Evolutionary conservation across 2,888 invertebrate genomes (phyloP).

Genomic region (Aproaerema taeniolella): DNA sequence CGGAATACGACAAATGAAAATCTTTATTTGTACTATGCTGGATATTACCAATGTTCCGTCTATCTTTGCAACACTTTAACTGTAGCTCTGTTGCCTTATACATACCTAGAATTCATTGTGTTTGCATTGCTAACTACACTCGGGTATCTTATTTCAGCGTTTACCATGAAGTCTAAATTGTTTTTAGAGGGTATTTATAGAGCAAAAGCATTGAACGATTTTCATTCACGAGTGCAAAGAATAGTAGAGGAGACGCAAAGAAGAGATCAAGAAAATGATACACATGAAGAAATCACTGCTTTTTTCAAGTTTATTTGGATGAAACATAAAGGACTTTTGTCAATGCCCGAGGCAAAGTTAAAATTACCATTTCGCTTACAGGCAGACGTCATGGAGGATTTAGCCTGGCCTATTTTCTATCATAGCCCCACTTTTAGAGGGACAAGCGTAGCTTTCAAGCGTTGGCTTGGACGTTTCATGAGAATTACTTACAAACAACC

Average conservation of each 20-base stretch:
- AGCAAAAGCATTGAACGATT: constrained; percentile 32
- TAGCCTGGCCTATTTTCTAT: constrained; percentile 10
- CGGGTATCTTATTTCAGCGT: constrained; percentile 33
- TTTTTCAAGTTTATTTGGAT: constrained; percentile 1
- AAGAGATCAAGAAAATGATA: too few relatives aligned
- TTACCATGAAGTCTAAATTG: constrained; percentile 43
- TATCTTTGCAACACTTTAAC: too few relatives aligned
- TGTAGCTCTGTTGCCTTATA: too few relatives aligned
- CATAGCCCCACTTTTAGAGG: constrained; percentile 14
- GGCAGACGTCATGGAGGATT: constrained; percentile 9
- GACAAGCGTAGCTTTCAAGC: constrained; percentile 2
- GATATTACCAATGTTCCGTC: too few relatives aligned
- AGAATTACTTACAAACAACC: constrained; percentile 7
- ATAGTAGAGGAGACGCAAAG: constrained; percentile 41
- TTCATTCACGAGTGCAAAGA: constrained; percentile 36
- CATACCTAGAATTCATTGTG: too few relatives aligned
- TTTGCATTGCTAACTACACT: constrained; percentile 33
- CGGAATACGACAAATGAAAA: too few relatives aligned
- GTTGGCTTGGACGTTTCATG: constrained; percentile 3
- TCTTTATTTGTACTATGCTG: too few relatives aligned
- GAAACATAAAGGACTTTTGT: neutral
- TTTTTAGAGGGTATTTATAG: constrained; percentile 42
- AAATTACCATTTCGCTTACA: constrained; percentile 7
- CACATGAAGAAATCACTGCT: too few relatives aligned
- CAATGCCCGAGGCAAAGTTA: neutral